A percentile compares a stretch with the other conserved stretches of the same genome.
phyloP scores from a whole-genome alignment of 2,797 vertebrate species.

The Protonibea diacanthus region DNA sequence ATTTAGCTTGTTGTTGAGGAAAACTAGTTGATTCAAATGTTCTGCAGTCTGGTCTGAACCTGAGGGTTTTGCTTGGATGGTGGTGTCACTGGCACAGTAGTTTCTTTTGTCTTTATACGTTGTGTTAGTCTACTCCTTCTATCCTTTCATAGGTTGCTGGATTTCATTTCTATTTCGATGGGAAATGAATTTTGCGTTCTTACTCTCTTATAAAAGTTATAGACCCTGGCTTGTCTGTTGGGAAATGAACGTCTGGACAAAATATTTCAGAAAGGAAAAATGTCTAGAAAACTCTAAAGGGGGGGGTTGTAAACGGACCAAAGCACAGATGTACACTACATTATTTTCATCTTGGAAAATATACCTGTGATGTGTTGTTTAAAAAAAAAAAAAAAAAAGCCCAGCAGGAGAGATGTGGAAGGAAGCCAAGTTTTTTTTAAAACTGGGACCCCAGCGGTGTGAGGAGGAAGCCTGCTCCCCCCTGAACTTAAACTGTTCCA shows the following conservation, averaged over 20 bases:
- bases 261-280: constrained; percentile 1
- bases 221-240: neutral
- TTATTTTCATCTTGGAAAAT: constrained; percentile 19
- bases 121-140: neutral
- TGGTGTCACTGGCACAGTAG: neutral
- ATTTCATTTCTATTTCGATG: neutral
- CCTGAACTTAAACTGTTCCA: constrained; percentile 40
- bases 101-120: neutral
- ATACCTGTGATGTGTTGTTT: neutral
- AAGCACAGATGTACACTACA: neutral
- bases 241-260: constrained; percentile 15
- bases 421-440: constrained; percentile 6
- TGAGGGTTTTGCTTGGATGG: neutral
- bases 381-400: neutral
- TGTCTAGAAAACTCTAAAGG: neutral
- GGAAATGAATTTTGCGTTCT: neutral
- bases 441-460: constrained; percentile 26
- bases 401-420: constrained; percentile 7
- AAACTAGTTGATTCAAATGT: constrained; percentile 18
- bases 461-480: constrained; percentile 23
- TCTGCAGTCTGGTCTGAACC: neutral
- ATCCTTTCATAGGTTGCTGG: neutral
- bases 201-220: neutral
- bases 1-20: constrained; percentile 11
- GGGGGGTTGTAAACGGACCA: constrained; percentile 4